Evolutionary conservation across 2,797 vertebrate species (phyloP), one percentile per base, ranked within the genome.

Genomic region (Anguilla anguilla): DNA sequence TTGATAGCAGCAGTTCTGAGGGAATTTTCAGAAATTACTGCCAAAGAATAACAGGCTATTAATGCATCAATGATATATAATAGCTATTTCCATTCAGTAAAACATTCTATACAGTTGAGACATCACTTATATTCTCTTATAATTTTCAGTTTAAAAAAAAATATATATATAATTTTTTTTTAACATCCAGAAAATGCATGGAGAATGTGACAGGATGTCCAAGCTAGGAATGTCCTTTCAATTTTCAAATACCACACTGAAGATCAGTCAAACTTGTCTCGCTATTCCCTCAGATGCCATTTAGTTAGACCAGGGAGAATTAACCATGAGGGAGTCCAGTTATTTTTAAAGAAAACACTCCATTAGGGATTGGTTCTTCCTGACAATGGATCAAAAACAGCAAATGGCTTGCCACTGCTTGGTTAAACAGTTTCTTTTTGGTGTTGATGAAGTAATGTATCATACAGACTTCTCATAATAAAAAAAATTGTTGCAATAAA

Each of bases 301-400:
- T 77, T 87, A 91, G 90, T 90, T 89, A 90, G 89, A 86, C 88
- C 64, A 87, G 90, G 93, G 89, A 87, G 87, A 82, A 96, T 91
- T 91, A 90, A 92, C 91, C 93, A 93, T 92, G 94, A 94, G 94
- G 92, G 93, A 88, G 94, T 92, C 94, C 93, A 94, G 94, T 94
- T 95, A 95, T 96, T 95, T 95, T 95, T 95, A 95, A 95, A 95
- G 94, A 92, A 92, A 92, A 94, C 92, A 94, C 93, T 94, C 95
- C 94, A 94, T 93, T 93, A 94, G 93, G 92, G 94, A 94, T 96
- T 91, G 94, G 93, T 92, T 94, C 93, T 91, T 87, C 28, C 19
- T 10, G 53, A 57, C 6, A 39, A 86, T 61, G 88, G 86, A 87
- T 25, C 64, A 39, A 46, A 61, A 9, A 43, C 22, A 79, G 81